Percentiles rank a stretch among this genome's conserved stretches.
These are phyloP conservation scores for Drosophila kuntzei DNA, from an alignment of 2,888 invertebrate genomes.

Conservation along the genomic window DNA sequence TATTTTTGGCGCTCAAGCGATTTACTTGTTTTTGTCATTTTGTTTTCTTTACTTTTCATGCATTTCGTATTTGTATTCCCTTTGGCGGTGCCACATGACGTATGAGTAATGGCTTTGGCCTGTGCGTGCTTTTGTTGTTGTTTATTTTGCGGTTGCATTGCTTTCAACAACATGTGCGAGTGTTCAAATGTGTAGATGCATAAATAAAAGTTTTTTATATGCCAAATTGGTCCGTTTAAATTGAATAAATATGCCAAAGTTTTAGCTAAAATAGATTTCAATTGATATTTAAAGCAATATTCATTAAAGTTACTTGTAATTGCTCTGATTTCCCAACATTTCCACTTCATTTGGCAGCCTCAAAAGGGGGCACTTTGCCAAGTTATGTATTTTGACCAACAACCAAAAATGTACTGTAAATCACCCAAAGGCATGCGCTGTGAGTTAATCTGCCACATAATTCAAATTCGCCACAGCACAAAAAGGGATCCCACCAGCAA, in stretches of 20 bases:
- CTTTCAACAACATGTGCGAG: constrained; percentile 45
- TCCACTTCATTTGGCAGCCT: constrained; percentile 4
- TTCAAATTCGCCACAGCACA: constrained; percentile 58
- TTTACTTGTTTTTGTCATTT: constrained; percentile 51
- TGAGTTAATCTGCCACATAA: constrained; percentile 76
- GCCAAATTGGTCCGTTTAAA: constrained; percentile 78
- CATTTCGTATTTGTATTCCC: constrained; percentile 72
- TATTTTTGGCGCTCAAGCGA: constrained; percentile 62
- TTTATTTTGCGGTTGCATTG: constrained; percentile 77
- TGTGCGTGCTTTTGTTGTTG: constrained; percentile 55
- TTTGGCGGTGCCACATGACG: constrained; percentile 76
- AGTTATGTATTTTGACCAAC: constrained; percentile 28
- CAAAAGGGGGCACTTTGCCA: constrained; percentile 4
- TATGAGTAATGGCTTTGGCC: constrained; percentile 79
- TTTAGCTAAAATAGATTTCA: not conserved
- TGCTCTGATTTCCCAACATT: not conserved
- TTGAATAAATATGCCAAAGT: constrained; percentile 58
- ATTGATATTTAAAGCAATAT: not conserved
- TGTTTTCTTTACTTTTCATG: constrained; percentile 45
- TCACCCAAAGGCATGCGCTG: constrained; percentile 70
- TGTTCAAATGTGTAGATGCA: constrained; percentile 30
- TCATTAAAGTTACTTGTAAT: constrained; percentile 2
- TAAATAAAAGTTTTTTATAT: constrained; percentile 22
- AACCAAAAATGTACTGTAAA: constrained; percentile 50
- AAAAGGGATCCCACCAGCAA: constrained; percentile 31